Evolutionary conservation across 2,797 vertebrate genomes (phyloP).

Genomic region (Mus caroli): DNA sequence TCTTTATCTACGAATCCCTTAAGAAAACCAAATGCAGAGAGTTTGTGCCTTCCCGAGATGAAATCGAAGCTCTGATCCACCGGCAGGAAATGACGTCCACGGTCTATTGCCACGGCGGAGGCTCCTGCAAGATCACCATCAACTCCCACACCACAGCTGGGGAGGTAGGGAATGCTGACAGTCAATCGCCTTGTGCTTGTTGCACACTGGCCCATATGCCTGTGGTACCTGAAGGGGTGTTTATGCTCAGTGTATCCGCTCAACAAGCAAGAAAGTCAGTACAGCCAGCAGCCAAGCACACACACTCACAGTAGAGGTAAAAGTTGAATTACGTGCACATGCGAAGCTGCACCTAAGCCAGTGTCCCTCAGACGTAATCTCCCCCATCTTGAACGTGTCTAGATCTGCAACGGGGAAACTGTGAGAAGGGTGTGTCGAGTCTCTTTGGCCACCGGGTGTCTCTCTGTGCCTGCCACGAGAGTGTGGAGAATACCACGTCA

Average conservation of each 20-base stretch:
- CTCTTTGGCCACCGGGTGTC: neutral
- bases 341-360: too few relatives aligned
- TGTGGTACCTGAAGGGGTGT: fast-evolving
- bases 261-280: fast-evolving
- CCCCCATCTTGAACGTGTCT: neutral
- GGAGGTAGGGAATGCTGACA: constrained; percentile 91
- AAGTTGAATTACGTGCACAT: too few relatives aligned
- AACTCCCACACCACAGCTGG: constrained; percentile 98
- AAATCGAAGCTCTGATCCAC: constrained; percentile 94
- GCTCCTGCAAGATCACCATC: constrained; percentile 98
- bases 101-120: constrained; percentile 97
- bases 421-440: fast-evolving
- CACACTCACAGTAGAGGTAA: neutral
- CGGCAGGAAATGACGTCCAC: constrained; percentile 97
- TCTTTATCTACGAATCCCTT: constrained; percentile 94
- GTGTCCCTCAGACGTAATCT: neutral
- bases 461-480: neutral
- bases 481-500: neutral
- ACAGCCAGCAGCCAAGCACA: neutral
- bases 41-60: constrained; percentile 96
- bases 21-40: constrained; percentile 95
- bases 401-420: too few relatives aligned
- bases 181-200: fast-evolving
- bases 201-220: neutral
- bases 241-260: fast-evolving